Conservation (phyloP, 2,113 vertebrate species). For the Leptobrachium leishanense region DNA sequence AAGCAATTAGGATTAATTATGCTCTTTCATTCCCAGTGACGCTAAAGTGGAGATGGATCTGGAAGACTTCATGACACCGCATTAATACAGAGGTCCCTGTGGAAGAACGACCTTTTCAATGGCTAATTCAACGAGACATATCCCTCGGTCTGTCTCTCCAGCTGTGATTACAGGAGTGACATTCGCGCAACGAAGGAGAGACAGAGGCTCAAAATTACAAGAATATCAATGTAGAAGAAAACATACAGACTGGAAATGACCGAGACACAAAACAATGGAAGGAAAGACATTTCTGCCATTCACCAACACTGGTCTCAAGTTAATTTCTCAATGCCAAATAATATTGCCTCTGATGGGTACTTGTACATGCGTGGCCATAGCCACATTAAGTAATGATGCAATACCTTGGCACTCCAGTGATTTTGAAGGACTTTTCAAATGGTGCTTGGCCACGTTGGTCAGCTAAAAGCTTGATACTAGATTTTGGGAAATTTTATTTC, state of each 20-base stretch:
- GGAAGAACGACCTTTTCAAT: slow-evolving; percentile 52
- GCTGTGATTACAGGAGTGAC: slow-evolving; percentile 29
- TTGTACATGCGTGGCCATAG: too few relatives aligned
- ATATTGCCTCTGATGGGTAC: too few relatives aligned
- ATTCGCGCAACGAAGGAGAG: background rate
- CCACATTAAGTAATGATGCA: too few relatives aligned
- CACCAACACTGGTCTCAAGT: too few relatives aligned
- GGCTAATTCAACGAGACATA: slow-evolving; percentile 55
- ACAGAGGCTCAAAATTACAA: background rate
- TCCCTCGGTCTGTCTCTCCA: slow-evolving; percentile 44
- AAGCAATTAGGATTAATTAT: slow-evolving; percentile 61
- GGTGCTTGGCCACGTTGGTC: too few relatives aligned
- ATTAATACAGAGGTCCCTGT: slow-evolving; percentile 61
- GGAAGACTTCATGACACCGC: slow-evolving; percentile 57
- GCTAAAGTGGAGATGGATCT: slow-evolving; percentile 55
- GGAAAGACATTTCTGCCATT: background rate
- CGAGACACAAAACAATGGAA: background rate
- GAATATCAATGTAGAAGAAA: too few relatives aligned
- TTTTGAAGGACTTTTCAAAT: too few relatives aligned
- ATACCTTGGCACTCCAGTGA: too few relatives aligned
- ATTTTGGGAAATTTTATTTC: too few relatives aligned
- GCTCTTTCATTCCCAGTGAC: slow-evolving; percentile 56
- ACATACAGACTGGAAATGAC: background rate
- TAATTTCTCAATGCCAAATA: too few relatives aligned
- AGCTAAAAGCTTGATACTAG: too few relatives aligned